phyloP scores from a whole-genome alignment of 2,888 invertebrate species.

The Tinea trinotella region DNA sequence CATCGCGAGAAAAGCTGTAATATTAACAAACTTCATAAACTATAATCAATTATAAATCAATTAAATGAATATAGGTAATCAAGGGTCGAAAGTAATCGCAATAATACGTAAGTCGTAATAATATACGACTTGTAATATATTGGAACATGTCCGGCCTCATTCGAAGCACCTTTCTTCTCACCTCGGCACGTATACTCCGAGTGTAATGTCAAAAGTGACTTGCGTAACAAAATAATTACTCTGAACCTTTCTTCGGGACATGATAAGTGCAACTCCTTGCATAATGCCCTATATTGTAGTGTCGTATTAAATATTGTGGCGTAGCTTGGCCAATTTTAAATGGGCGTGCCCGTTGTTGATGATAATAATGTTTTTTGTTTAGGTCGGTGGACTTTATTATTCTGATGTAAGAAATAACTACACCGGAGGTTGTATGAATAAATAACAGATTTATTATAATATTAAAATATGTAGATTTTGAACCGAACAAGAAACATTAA shows the following conservation, averaged over 20 bases:
- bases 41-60: neutral
- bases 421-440: conserved; percentile 9
- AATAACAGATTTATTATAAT: neutral
- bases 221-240: conserved; percentile 28
- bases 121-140: conserved; percentile 21
- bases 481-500: neutral
- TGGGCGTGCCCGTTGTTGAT: conserved; percentile 11
- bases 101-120: conserved; percentile 24
- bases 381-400: neutral
- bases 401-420: conserved; percentile 5
- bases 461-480: conserved; percentile 7
- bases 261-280: conserved; percentile 24
- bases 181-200: conserved; percentile 21
- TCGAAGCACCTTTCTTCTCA: conserved; percentile 22
- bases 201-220: conserved; percentile 24
- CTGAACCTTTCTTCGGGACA: conserved; percentile 27
- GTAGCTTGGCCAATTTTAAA: conserved; percentile 13
- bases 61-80: conserved; percentile 3
- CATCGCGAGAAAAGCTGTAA: neutral
- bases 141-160: conserved; percentile 22
- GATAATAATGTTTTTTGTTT: conserved; percentile 15
- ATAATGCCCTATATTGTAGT: conserved; percentile 26
- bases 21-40: neutral
- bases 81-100: conserved; percentile 5
- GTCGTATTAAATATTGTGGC: conserved; percentile 20